Evolutionary conservation across 2,797 vertebrate species (phyloP), one percentile per base, ranked within the genome.

Genomic region (Simalia tracyae): DNA sequence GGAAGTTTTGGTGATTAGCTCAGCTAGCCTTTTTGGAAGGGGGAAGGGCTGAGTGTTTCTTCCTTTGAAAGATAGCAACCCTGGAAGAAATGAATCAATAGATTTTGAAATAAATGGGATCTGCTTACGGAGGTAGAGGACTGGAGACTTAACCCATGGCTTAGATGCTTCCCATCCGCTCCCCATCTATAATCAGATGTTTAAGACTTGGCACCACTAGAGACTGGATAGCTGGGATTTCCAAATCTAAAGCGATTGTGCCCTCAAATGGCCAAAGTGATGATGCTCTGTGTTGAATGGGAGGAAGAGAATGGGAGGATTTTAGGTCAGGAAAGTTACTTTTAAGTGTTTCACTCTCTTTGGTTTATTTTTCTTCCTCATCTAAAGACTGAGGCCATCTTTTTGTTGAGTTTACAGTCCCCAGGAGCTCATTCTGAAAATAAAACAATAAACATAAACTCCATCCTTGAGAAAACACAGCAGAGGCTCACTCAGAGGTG

Each of bases 171-270:
- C 17, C 17, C 26, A 4, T n/a, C 31, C 64, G 11, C 6, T 72
- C 31, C 88, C 28, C 28, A 4, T 2, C 19, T 56, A 10, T 14
- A 11, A 12, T 1, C n/a, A 66, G 81, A 26, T 42, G 17, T 84
- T 91, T 84, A 85, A 42, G 4, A 57, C 11, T 26, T 5, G 24
- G 0, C 84, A 92, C 89, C 93, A 8, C 1, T 2, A 87, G 59
- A 88, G 81, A 42, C 36, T 3, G 36, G 86, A 81, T 2, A 12
- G 0, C 50, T 0, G 2, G 60, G 84, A 81, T 72, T 63, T 50
- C 63, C 60, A 96, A 95, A 95, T 93, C 61, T 94, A 17, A 91
- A 93, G 95, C 93, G 92, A 95, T 42, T 95, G 93, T 96, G 96
- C 96, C 96, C 96, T 95, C 95, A 14, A 56, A 95, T 94, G 95